These are phyloP conservation scores for Drosophila triauraria DNA, from an alignment of 1,140 invertebrate genomes.

Conservation along the genomic window DNA sequence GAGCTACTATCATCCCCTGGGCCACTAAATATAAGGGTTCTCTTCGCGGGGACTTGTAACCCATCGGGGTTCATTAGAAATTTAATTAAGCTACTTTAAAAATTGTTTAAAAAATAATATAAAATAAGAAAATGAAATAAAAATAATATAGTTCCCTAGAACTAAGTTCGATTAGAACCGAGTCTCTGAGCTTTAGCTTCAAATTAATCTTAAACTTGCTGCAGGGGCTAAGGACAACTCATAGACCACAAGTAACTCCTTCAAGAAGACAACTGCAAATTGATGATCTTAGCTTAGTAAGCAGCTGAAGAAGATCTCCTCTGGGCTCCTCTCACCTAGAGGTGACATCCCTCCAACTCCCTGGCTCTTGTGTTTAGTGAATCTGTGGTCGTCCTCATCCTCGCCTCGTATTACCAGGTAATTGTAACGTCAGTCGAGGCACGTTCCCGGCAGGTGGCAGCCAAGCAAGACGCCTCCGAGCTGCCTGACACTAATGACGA, in stretches of 20 bases:
- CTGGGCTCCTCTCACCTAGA: conserved; percentile 14
- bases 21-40: conserved; percentile 11
- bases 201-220: background rate
- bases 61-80: conserved; percentile 1
- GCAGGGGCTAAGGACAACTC: conserved; percentile 8
- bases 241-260: conserved; percentile 8
- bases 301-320: conserved; percentile 26
- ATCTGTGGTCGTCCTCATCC: conserved; percentile 68
- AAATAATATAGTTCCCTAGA: no score
- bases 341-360: conserved; percentile 20
- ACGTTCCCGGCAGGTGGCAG: conserved; percentile 71
- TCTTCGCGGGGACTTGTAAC: background rate
- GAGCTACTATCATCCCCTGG: background rate
- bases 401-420: conserved; percentile 65
- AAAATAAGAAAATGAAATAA: background rate
- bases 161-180: no score
- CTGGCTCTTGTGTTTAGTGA: conserved; percentile 57
- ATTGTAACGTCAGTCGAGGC: conserved; percentile 70
- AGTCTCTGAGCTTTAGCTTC: background rate
- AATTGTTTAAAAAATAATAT: no score
- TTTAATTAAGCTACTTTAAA: background rate
- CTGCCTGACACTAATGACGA: conserved; percentile 70
- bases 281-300: conserved; percentile 5
- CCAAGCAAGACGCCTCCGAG: conserved; percentile 57
- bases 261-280: background rate